Base-by-base conservation (phyloP, 2,888 invertebrate genomes). In the Opisthograptis luteolata region DNA sequence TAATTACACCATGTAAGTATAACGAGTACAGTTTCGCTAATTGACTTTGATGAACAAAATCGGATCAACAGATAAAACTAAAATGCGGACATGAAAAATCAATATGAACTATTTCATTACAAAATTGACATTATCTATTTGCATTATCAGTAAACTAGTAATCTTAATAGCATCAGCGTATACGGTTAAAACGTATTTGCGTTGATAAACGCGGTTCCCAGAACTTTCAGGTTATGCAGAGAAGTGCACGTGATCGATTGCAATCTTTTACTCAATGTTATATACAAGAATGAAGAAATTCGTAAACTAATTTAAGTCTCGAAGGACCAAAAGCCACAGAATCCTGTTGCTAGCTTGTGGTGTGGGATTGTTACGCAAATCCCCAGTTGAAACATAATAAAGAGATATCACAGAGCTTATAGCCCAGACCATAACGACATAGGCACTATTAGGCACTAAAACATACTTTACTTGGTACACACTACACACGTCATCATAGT, bases 221-320 rank as follows among this genome's bases (percentile, higher is more conserved):
- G 50, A 51, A 51, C 39, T 51, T 40, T 51, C 30, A 25, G 40
- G 22, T 51, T 45, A 39, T 22, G 37, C 27, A 19, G 19, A 34
- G 37, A 12, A 35, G n/a, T 20, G 34, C 34, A 48, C 51, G 51
- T 55, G 51, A 27, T 30, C 34, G 51, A 55, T 55, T 12, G 40
- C n/a, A 19, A 52, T 55, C 55, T 41, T 3, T 25, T 28, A 30
- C 12, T 44, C 19, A 51, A 47, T 36, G 35, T 37, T 44, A 31
- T 54, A 44, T 28, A 31, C 7, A 24, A 40, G 5, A 27, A n/a
- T 28, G 8, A 14, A 0, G 9, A 27, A 31, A 10, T 10, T 9
- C 22, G 8, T 36, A n/a, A 31, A 24, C 1, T 46, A 20, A 42
- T 25, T 8, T 28, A 30, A 27, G n/a, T n/a, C n/a, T n/a, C n/a